A percentile compares a stretch with the other conserved stretches of the same genome.
Evolutionary conservation across 2,888 invertebrate species (phyloP).

Genomic region (Xylota segnis): DNA sequence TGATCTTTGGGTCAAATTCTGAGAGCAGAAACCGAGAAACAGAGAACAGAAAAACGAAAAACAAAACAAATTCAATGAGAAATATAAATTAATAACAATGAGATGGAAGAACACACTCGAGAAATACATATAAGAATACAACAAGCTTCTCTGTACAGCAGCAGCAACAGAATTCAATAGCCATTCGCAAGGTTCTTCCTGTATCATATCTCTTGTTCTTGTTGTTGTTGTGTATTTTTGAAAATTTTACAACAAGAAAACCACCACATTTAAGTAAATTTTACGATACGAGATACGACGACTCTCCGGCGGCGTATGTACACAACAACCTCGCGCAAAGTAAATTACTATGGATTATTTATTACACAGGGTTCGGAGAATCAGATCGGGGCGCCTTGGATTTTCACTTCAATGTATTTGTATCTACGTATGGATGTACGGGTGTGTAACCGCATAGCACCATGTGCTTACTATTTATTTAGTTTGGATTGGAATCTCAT

Average conservation of each 20-base stretch:
- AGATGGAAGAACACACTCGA: slow-evolving; percentile 33
- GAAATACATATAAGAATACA: slow-evolving; percentile 35
- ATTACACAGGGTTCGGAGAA: slow-evolving; percentile 32
- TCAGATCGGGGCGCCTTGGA: slow-evolving; percentile 49
- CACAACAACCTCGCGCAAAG: slow-evolving; percentile 68
- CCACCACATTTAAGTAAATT: slow-evolving; percentile 34
- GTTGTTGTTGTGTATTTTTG: slow-evolving; percentile 35
- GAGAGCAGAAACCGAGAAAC: not conserved
- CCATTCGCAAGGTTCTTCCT: slow-evolving; percentile 83
- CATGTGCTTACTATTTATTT: slow-evolving; percentile 56
- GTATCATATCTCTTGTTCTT: slow-evolving; percentile 78
- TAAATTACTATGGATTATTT: slow-evolving; percentile 62
- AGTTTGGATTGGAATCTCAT: not conserved
- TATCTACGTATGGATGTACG: slow-evolving; percentile 3
- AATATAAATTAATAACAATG: slow-evolving; percentile 49
- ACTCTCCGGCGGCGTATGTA: slow-evolving; percentile 14
- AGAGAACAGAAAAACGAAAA: slow-evolving; percentile 16
- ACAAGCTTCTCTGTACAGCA: slow-evolving; percentile 55
- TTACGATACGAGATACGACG: slow-evolving; percentile 1
- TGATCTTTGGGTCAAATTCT: slow-evolving; percentile 61
- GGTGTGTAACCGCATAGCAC: not conserved
- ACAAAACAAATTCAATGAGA: slow-evolving; percentile 23
- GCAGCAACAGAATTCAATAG: slow-evolving; percentile 78
- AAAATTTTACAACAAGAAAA: slow-evolving; percentile 40
- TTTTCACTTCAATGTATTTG: slow-evolving; percentile 46